Evolutionary conservation across 2,888 invertebrate species (phyloP).

Genomic region (Cataglyphis livida): DNA sequence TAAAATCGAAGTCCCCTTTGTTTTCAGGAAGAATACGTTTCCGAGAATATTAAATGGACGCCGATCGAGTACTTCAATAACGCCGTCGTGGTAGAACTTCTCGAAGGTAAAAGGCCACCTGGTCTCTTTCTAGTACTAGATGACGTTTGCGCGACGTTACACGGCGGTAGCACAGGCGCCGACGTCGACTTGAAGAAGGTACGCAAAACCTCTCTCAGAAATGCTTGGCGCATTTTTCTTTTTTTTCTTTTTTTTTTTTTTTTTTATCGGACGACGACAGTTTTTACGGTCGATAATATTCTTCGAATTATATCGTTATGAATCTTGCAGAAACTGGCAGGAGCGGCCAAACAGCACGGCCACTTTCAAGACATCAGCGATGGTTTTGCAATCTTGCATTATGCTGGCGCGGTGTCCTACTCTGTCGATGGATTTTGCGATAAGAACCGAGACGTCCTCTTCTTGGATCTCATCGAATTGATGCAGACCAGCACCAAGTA

Average conservation of each 20-base stretch:
- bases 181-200: conserved; percentile 88
- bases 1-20: not conserved
- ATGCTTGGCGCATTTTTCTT: not conserved
- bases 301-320: not conserved
- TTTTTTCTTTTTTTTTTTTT: too few species aligned
- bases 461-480: conserved; percentile 88
- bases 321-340: conserved; percentile 86
- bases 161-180: conserved; percentile 89
- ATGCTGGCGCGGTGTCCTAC: conserved; percentile 90
- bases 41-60: conserved; percentile 90
- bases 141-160: conserved; percentile 90
- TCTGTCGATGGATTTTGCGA: conserved; percentile 90
- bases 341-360: conserved; percentile 86
- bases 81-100: conserved; percentile 89
- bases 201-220: not conserved
- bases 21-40: conserved; percentile 89
- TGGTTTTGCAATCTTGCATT: conserved; percentile 89
- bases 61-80: conserved; percentile 91
- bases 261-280: too few species aligned
- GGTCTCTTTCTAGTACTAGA: conserved; percentile 89
- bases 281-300: not conserved
- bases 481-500: conserved; percentile 89
- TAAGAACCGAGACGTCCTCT: conserved; percentile 89
- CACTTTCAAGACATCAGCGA: conserved; percentile 87
- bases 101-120: conserved; percentile 88